Conservation (phyloP, 2,113 vertebrate genomes). For the Chaetorhynchus papuensis region DNA sequence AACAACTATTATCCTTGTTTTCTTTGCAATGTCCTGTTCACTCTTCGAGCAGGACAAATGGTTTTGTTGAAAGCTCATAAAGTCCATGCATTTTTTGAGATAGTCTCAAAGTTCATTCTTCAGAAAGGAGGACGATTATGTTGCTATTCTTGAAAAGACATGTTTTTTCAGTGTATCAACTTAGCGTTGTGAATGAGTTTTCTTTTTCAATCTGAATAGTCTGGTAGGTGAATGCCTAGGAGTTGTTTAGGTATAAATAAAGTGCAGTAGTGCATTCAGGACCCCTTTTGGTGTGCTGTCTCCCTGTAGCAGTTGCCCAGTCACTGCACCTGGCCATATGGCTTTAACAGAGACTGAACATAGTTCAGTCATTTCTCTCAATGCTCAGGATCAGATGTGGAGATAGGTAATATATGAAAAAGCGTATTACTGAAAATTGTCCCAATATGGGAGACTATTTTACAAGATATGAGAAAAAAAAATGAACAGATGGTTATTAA, state of each 20-base stretch:
- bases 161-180: not conserved
- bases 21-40: not conserved
- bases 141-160: not conserved
- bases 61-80: not conserved
- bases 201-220: not conserved
- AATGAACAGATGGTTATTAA: slow-evolving; percentile 30
- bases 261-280: not conserved
- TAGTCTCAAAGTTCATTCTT: not conserved
- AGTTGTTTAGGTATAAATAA: not conserved
- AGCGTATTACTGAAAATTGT: not conserved
- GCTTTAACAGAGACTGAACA: not conserved
- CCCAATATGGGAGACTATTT: not conserved
- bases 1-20: not conserved
- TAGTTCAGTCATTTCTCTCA: not conserved
- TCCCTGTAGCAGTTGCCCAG: not conserved
- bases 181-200: not conserved
- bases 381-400: not conserved
- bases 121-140: not conserved
- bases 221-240: not conserved
- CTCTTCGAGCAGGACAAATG: not conserved
- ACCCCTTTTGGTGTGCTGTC: not conserved
- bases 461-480: not conserved
- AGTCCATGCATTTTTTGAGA: not conserved
- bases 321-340: not conserved
- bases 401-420: not conserved